Evolutionary conservation across 1,140 invertebrate genomes (phyloP).

Genomic region (Chlorops oryzae): DNA sequence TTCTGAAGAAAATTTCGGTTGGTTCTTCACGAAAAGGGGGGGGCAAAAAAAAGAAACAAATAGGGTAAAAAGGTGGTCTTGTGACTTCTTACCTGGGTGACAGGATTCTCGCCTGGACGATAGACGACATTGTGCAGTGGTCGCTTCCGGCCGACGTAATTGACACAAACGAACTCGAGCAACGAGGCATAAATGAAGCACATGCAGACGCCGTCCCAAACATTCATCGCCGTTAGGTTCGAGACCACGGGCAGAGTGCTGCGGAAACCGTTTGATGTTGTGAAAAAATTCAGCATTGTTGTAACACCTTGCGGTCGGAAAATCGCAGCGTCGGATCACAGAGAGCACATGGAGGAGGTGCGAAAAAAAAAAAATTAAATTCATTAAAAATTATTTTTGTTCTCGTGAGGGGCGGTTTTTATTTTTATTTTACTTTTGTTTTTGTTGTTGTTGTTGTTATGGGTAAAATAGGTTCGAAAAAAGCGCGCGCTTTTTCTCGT

Average conservation of each 20-base stretch:
- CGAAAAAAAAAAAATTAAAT: constrained; percentile 18
- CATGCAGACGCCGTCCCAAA: constrained; percentile 94
- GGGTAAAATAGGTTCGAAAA: no score
- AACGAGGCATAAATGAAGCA: constrained; percentile 92
- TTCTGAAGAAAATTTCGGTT: no score
- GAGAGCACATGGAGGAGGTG: constrained; percentile 11
- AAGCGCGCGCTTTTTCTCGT: no score
- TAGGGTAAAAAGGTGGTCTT: no score
- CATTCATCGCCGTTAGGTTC: constrained; percentile 90
- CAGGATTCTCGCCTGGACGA: constrained; percentile 80
- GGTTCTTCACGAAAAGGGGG: no score
- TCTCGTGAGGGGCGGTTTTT: constrained; percentile 2
- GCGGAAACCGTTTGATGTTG: constrained; percentile 83
- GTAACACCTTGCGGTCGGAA: constrained; percentile 69
- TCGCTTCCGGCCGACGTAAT: constrained; percentile 87
- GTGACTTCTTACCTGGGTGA: constrained; percentile 69
- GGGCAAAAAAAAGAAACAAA: no score
- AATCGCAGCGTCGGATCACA: no score
- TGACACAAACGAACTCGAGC: constrained; percentile 89
- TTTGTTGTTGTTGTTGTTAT: no score
- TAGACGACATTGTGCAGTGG: constrained; percentile 84
- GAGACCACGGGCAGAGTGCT: constrained; percentile 87
- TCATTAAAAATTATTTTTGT: neutral
- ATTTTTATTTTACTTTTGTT: neutral
- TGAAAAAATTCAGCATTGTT: constrained; percentile 97